Conservation (phyloP, 2,888 invertebrate species). For the Clostera curtula region DNA sequence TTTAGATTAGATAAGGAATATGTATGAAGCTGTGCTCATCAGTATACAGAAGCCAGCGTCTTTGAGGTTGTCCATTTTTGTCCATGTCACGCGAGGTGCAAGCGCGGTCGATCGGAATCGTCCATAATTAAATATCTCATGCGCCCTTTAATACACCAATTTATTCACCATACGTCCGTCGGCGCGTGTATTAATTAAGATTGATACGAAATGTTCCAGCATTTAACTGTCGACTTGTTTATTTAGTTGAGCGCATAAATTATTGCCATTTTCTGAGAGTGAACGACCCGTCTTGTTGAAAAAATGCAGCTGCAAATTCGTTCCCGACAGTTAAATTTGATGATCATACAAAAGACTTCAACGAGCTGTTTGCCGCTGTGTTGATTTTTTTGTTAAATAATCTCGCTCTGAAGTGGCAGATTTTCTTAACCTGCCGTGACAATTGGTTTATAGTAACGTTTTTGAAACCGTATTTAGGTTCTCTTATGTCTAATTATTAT, state of each 20-base stretch:
- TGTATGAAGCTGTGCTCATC: conserved; percentile 18
- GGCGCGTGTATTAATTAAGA: conserved; percentile 62
- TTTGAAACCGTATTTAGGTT: too few relatives aligned
- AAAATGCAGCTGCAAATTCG: conserved; percentile 22
- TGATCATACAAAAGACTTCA: conserved; percentile 56
- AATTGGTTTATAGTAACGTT: too few relatives aligned
- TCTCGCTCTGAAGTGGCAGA: too few relatives aligned
- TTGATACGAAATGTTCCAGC: conserved; percentile 53
- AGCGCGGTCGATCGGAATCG: conserved; percentile 56
- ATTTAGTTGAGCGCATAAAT: conserved; percentile 34
- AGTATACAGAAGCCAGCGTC: conserved; percentile 30
- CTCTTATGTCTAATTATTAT: too few relatives aligned
- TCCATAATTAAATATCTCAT: conserved; percentile 68
- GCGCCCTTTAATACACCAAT: conserved; percentile 63
- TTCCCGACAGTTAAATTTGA: conserved; percentile 29
- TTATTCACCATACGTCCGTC: conserved; percentile 54
- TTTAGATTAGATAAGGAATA: neutral
- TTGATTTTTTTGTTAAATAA: conserved; percentile 10
- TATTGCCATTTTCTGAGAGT: conserved; percentile 33
- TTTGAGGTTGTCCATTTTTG: conserved; percentile 43
- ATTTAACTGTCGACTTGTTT: conserved; percentile 31
- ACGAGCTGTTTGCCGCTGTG: conserved; percentile 32
- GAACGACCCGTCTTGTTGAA: conserved; percentile 29
- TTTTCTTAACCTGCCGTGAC: too few relatives aligned
- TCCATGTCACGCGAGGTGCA: conserved; percentile 58